phyloP scores from a whole-genome alignment of 2,797 vertebrate species.

The Apodemus agrarius region DNA sequence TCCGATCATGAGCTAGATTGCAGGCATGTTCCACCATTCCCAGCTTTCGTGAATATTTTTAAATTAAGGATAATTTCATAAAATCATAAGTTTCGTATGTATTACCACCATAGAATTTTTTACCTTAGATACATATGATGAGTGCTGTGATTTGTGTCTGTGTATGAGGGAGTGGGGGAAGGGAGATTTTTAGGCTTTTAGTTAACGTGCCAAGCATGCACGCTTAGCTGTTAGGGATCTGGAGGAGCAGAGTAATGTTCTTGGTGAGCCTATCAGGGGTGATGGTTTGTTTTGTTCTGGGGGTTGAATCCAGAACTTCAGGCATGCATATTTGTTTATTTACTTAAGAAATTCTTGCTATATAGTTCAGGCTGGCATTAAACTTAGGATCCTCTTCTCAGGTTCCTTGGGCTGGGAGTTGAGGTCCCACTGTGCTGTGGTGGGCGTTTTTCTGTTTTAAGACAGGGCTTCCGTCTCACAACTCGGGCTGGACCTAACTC shows the following conservation, averaged over 20 bases:
- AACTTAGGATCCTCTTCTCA: not conserved
- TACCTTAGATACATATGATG: not conserved
- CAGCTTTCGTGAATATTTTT: not conserved
- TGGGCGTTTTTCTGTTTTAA: not conserved
- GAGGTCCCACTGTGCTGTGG: not conserved
- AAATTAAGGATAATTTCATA: slow-evolving; percentile 2
- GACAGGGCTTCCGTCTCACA: not conserved
- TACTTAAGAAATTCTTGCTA: not conserved
- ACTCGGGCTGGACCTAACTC: not conserved
- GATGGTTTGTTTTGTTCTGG: not conserved
- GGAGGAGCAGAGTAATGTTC: not conserved
- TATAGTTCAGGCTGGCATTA: not conserved
- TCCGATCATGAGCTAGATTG: not conserved
- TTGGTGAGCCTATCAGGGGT: not conserved
- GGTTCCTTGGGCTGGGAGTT: not conserved
- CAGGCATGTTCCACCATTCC: not conserved
- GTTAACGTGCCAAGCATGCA: not conserved
- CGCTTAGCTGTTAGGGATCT: not conserved
- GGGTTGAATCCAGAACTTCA: not conserved
- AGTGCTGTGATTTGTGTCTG: not conserved
- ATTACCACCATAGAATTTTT: not conserved
- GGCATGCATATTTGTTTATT: not conserved
- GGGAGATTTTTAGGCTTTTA: not conserved
- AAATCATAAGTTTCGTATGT: not conserved
- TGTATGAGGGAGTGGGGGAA: not conserved